Evolutionary conservation across 2,888 invertebrate species (phyloP), one percentile per base, ranked within the genome.

Genomic region (Synanthedon myopaeformis): DNA sequence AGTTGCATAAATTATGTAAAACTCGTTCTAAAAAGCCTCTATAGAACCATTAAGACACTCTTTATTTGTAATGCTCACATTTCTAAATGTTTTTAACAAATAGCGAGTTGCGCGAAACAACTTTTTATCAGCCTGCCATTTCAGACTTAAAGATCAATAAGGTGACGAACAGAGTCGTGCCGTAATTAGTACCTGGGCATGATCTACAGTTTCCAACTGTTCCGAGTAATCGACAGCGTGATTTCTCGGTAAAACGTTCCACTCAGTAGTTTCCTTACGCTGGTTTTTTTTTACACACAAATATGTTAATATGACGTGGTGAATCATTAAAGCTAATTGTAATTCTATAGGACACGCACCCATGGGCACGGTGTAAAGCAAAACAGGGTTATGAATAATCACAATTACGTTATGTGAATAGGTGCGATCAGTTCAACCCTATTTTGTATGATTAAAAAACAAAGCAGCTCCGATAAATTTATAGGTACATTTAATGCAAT

Each of bases 301-400:
- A 58, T 69, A 72, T 74, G 71, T 68, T 72, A 78, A 79, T 75
- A 70, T 66, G 65, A 66, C 62, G 68, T 79, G 80, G 68, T 79
- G 80, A 80, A 61, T 79, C 79, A 79, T 72, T 74, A 74, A 56
- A 57, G 56, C 62, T 57, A 61, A 70, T 68, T 64, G 65, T 67
- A 66, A 67, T 23, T 53, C 42, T 11, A 53, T n/a, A 53, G 12
- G 19, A 12, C 10, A 8, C 49, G 35, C 53, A 35, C 14, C 45
- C 45, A n/a, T n/a, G 6, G 45, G 45, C 45, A 45, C 51, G 13
- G 4, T 13, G 35, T 41, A 17, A 51, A 13, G 41, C 45, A 45
- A 45, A 35, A 45, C 45, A 6, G 14, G 45, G 45, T 13, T 13
- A 45, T 45, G 45, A 45, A 13, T 45, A n/a, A 45, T 13, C 14